phyloP scores from a whole-genome alignment of 1,140 invertebrate genomes.

The Drosophila tristis region DNA sequence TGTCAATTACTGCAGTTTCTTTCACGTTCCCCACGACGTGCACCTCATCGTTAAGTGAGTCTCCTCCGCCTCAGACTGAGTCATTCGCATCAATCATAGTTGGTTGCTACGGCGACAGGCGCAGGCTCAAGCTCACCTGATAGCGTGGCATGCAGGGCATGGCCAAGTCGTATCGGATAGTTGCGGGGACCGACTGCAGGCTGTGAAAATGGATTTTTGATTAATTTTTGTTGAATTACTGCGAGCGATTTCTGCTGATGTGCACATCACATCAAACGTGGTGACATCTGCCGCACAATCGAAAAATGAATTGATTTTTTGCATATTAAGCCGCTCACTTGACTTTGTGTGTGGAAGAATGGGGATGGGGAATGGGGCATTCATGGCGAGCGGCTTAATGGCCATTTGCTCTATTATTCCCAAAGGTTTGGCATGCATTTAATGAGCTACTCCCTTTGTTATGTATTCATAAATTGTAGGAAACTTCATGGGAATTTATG shows the following conservation, averaged over 20 bases:
- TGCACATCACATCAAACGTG: slow-evolving; percentile 17
- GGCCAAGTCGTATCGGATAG: slow-evolving; percentile 2
- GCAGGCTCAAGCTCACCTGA: slow-evolving; percentile 30
- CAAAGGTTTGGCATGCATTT: slow-evolving; percentile 38
- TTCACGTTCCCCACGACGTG: slow-evolving; percentile 16
- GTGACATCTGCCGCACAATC: slow-evolving; percentile 11
- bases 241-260: slow-evolving; percentile 18
- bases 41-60: slow-evolving; percentile 42
- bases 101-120: too few species aligned
- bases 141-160: not conserved
- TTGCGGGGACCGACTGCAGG: not conserved
- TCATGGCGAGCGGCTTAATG: too few species aligned
- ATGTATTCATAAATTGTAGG: slow-evolving; percentile 34
- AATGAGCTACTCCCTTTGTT: slow-evolving; percentile 37
- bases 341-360: slow-evolving; percentile 1
- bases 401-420: not conserved
- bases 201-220: slow-evolving; percentile 40
- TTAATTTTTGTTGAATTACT: slow-evolving; percentile 11
- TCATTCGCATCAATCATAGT: slow-evolving; percentile 59
- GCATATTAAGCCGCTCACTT: not conserved
- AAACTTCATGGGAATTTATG: slow-evolving; percentile 47
- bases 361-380: not conserved
- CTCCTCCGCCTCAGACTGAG: slow-evolving; percentile 15
- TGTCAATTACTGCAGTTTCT: slow-evolving; percentile 53
- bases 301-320: slow-evolving; percentile 16